Base-by-base conservation (phyloP, 2,888 invertebrate genomes). In the Eupithecia inturbata region DNA sequence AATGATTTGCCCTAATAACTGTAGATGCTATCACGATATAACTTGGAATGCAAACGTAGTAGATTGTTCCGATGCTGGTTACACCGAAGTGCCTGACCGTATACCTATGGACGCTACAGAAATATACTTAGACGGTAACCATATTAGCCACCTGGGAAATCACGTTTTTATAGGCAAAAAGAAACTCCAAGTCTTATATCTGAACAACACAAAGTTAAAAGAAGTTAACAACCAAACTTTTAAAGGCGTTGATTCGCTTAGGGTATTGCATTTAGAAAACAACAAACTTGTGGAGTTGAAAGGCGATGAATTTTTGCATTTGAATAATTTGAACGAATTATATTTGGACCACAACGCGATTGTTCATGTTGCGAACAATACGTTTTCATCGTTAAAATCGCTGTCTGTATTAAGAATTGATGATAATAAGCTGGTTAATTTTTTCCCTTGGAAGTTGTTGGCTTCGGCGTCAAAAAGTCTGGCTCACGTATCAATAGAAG, bases 51-150 rank as follows among this genome's bases (percentile, higher is more conserved):
- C 97, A 79, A 97, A 97, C 92, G 97, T 97, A 68, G 97, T 97
- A 64, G 97, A 97, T 90, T 97, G 97, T 89, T 96, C 97, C 68
- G 96, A 96, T 85, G 96, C 96, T 68, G 96, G 96, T 66, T 97
- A 96, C 85, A 96, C 95, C 74, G 95, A 95, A 84, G 96, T 97
- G 53, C 97, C 97, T 26, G 95, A 96, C 78, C 96, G 96, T 84
- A 96, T 98, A 82, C 98, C 98, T 33, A 98, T 98, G 97, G 97
- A 98, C 90, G 97, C 97, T 72, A 98, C 98, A 68, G 97, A 97
- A 92, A 97, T 98, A 85, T 97, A 97, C 93, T 95, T 98, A 85
- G 97, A 97, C 89, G 97, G 97, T 68, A 97, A 98, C 91, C 95
- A 96, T 86, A 95, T 98, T 80, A 96, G 96, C 77, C 95, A 97